Evolutionary conservation across 2,888 invertebrate genomes (phyloP), one percentile per base, ranked within the genome.

Genomic region (Notodonta ziczac): DNA sequence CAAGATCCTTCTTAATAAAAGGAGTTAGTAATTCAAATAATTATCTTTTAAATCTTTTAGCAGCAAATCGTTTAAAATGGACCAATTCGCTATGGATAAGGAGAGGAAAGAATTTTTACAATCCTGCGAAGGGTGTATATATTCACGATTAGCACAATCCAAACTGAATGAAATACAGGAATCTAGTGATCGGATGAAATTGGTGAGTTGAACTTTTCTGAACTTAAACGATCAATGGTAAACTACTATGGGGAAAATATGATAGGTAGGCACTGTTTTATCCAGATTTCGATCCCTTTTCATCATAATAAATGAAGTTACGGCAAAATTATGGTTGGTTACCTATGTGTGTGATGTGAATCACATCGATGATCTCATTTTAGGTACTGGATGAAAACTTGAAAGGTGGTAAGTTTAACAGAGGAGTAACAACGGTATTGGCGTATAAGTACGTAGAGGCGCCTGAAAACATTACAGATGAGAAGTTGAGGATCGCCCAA

Each of bases 331-430:
- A 35, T 7, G 35, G 7, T 35, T 35, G 35, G 5, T 35, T 35
- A 35, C 24, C 24, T 24, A 2, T 24, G 24, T 24, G 24, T 24
- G 24, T 35, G 35, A 7, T 35, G 7, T 5, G 35, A 35, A 35
- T 35, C 35, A 35, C 35, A 35, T 35, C 7, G 35, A 35, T 9
- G 10, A 52, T n/a, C 40, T n/a, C 52, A 24, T 73, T 76, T 10
- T 66, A 96, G 97, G 95, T 96, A 3, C 86, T 97, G 61, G 96
- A 97, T 76, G 97, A 98, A 85, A 98, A 98, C 89, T 96, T 98
- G 5, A 96, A 96, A 0, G 95, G 95, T 64, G 98, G 98, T 0
- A 98, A 98, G 87, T 96, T 96, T 81, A 95, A 95, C 74, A 94
- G 97, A 67, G 97, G 96, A 0, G 84, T 97, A 14, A 92, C 96